Conservation (phyloP, 1,140 invertebrate genomes). For the Solenopsis invicta region DNA sequence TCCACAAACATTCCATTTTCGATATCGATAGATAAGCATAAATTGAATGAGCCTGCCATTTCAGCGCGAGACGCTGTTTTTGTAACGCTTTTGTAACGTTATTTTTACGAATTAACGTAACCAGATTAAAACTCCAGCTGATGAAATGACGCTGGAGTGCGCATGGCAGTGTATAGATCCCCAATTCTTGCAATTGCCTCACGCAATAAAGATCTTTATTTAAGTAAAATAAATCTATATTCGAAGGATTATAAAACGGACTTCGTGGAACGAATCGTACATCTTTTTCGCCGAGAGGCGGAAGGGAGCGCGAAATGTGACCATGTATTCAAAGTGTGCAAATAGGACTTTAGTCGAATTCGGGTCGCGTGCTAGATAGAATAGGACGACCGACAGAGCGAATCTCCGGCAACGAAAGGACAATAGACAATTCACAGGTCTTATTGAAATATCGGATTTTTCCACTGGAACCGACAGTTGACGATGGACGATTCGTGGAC, state of each 20-base stretch:
- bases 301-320: background rate
- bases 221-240: background rate
- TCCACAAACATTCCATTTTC: constrained; percentile 8
- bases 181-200: background rate
- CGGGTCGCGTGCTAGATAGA: background rate
- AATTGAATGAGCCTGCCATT: background rate
- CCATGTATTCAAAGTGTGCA: background rate
- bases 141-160: background rate
- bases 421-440: constrained; percentile 7
- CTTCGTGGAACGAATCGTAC: background rate
- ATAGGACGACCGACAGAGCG: background rate
- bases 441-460: constrained; percentile 27
- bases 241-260: background rate
- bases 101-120: constrained; percentile 21
- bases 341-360: constrained; percentile 18
- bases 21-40: background rate
- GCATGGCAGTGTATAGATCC: background rate
- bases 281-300: background rate
- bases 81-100: background rate
- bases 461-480: background rate
- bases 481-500: background rate
- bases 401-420: constrained; percentile 27
- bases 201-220: background rate
- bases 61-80: too few species aligned
- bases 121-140: background rate